Evolutionary conservation across 2,797 vertebrate species (phyloP).

Genomic region (Poeciliopsis infans): DNA sequence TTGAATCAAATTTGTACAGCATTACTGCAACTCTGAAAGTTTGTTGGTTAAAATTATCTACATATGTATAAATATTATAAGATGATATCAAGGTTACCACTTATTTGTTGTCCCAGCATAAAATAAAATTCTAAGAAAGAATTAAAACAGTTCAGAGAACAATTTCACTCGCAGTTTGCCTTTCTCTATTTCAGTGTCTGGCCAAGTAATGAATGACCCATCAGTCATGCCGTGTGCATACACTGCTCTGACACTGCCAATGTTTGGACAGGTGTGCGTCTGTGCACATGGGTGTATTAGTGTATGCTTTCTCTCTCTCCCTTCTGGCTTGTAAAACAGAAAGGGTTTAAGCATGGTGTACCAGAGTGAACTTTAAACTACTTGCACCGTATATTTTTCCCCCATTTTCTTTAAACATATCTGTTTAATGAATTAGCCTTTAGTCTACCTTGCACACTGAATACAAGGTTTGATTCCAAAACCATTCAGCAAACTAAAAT

Average conservation of each 20-base stretch:
- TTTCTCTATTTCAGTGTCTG: slow-evolving; percentile 46
- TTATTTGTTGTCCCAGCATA: background rate
- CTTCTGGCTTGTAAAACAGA: slow-evolving; percentile 32
- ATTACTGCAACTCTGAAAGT: too few species aligned
- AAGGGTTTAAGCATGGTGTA: slow-evolving; percentile 21
- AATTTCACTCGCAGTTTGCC: slow-evolving; percentile 19
- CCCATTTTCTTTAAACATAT: slow-evolving; percentile 35
- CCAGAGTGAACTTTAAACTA: slow-evolving; percentile 39
- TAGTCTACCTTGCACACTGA: slow-evolving; percentile 27
- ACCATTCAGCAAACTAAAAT: background rate
- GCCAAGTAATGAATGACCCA: slow-evolving; percentile 65
- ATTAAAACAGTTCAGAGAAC: background rate
- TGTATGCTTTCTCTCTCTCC: slow-evolving; percentile 30
- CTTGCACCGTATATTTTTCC: slow-evolving; percentile 33
- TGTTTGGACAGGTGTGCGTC: slow-evolving; percentile 82
- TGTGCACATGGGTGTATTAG: slow-evolving; percentile 21
- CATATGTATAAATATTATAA: background rate
- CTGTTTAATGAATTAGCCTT: slow-evolving; percentile 34
- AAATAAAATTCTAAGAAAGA: background rate
- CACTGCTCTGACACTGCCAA: slow-evolving; percentile 43
- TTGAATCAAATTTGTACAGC: background rate
- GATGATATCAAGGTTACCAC: background rate
- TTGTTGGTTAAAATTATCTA: background rate
- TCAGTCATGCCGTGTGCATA: slow-evolving; percentile 64
- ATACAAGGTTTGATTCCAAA: background rate